These are phyloP conservation scores for Garrulus glandarius DNA, from an alignment of 2,797 vertebrate species.

Conservation along the genomic window DNA sequence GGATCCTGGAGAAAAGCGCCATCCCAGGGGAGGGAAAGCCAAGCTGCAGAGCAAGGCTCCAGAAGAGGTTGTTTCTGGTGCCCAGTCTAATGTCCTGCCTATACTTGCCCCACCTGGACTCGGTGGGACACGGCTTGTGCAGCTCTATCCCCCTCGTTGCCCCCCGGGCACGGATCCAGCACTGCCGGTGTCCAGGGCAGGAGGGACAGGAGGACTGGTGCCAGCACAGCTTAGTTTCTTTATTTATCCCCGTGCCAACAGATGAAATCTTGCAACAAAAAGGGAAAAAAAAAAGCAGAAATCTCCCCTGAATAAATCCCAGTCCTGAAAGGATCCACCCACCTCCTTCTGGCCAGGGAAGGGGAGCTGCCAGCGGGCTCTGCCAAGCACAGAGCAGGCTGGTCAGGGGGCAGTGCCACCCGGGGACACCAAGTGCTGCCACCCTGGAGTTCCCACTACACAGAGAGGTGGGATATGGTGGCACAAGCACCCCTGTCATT, in stretches of 20 bases:
- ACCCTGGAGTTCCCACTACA: background rate
- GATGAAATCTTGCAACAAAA: background rate
- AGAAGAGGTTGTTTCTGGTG: background rate
- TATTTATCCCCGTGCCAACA: background rate
- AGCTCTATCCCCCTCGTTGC: background rate
- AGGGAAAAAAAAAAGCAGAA: background rate
- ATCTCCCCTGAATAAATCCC: background rate
- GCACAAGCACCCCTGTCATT: background rate
- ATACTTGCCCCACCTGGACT: background rate
- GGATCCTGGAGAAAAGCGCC: background rate
- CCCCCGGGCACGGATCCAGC: background rate
- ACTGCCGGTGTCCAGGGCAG: background rate
- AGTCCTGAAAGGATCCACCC: conserved; percentile 42
- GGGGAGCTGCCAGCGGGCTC: background rate
- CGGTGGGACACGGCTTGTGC: background rate
- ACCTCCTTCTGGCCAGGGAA: background rate
- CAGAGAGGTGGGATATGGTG: background rate
- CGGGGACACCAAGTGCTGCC: accelerated
- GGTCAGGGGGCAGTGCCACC: background rate
- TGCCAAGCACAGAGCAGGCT: background rate
- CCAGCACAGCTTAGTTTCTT: background rate
- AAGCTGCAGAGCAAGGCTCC: background rate
- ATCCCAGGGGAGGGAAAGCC: background rate
- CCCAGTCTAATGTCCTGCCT: background rate
- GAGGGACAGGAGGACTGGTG: background rate